Base-by-base conservation (phyloP, 2,113 vertebrate genomes). In the Condylura cristata region DNA sequence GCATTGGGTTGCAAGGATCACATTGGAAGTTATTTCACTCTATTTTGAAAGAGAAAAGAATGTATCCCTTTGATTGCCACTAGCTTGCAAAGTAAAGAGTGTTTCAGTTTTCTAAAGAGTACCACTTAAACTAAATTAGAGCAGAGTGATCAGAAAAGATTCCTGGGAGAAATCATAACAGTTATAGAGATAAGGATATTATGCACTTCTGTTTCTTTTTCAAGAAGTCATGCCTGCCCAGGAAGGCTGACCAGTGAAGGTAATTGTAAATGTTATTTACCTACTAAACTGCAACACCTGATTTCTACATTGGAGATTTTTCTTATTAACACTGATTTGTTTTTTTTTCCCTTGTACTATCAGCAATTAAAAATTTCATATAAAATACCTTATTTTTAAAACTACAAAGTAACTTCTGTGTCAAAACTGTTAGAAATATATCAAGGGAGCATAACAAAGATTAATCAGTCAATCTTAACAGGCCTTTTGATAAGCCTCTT, bases 41-140 rank as follows among this genome's bases (percentile, higher is more conserved):
- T 81, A 32, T 84, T 83, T 95, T 94, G 58, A 86, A 89, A 95
- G 37, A 94, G 74, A 46, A 92, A 82, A 87, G 84, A 89, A 89
- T 86, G 66, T 85, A 84, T 72, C 70, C 89, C 58, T 92, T 86
- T 93, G 91, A 92, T 80, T 96, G 79, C n/a, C 58, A 80, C 46
- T 75, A 72, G 79, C 74, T 79, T 74, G 68, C 63, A 84, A 91
- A 90, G 61, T 34, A 91, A n/a, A 86, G 32, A 22, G 34, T 91
- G 70, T 68, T 95, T 68, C 86, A 88, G 78, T 74, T 85, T 94
- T 95, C 51, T 37, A 41, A 60, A 90, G 48, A 89, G 44, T 76
- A 32, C 83, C 61, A 70, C 79, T 94, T 90, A 75, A n/a, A 70
- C 79, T 84, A 87, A 81, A 88, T 90, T 88, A 94, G 7, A 92